phyloP scores from a whole-genome alignment of 2,888 invertebrate genomes.

The Phyllotreta striolata region DNA sequence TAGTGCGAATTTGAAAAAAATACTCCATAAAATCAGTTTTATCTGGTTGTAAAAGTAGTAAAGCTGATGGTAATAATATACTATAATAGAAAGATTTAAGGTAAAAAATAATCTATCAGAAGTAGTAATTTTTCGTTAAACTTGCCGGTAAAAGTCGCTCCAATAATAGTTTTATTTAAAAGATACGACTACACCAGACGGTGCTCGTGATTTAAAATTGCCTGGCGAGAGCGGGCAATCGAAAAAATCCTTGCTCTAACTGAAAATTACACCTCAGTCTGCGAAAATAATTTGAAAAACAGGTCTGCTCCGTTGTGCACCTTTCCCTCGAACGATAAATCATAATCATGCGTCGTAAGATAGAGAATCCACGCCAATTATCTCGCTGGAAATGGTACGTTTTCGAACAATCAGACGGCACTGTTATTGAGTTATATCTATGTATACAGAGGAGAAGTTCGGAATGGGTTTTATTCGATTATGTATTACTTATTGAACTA shows the following conservation, averaged over 20 bases:
- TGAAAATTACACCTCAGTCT: conserved; percentile 38
- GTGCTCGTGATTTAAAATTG: conserved; percentile 7
- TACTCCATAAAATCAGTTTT: too few relatives aligned
- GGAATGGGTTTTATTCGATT: too few relatives aligned
- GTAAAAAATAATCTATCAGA: too few relatives aligned
- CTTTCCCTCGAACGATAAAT: conserved; percentile 37
- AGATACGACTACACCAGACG: neutral
- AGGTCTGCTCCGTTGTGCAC: conserved; percentile 23
- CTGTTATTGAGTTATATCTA: conserved; percentile 28
- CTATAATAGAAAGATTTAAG: too few relatives aligned
- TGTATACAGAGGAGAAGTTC: too few relatives aligned
- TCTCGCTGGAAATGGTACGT: conserved; percentile 35
- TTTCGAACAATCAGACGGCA: conserved; percentile 43
- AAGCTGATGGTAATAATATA: too few relatives aligned
- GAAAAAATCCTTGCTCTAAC: conserved; percentile 35
- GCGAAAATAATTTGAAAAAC: conserved; percentile 39
- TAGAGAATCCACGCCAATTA: conserved; percentile 44
- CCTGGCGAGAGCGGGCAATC: conserved; percentile 11
- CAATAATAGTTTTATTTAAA: too few relatives aligned
- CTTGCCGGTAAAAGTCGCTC: too few relatives aligned
- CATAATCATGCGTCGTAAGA: conserved; percentile 43
- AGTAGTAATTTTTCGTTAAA: too few relatives aligned
- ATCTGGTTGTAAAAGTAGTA: too few relatives aligned
- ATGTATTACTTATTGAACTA: too few relatives aligned
- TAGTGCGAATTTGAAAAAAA: too few relatives aligned